Base-by-base conservation (phyloP, 2,797 vertebrate species). In the Takifugu ocellatus region DNA sequence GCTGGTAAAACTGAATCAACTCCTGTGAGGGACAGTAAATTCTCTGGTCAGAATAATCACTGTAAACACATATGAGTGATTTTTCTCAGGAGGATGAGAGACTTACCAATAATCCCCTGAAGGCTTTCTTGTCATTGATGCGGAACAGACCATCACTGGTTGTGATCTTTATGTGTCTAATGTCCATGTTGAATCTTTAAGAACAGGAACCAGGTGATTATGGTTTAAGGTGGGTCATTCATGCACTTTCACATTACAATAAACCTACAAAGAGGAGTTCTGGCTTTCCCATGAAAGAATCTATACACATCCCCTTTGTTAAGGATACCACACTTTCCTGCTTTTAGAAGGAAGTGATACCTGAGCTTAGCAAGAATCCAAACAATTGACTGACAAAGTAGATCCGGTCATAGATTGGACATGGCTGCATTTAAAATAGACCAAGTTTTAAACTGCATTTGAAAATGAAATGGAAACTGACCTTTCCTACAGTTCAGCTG, bases 51-150 rank as follows among this genome's bases (percentile, higher is more conserved):
- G 5, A 49, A 9, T 17, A 17, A 44, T 44, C 11, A 39, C 36
- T 3, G 12, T 39, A 3, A 39, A 39, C 12, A 39, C 36, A 14
- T 39, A 3, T 14, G 12, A 39, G 14, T 1, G 4, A 1, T 1
- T 6, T 16, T 43, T 54, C 1, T 2, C 33, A 27, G 15, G 8
- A n/a, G 43, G 7, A 5, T 16, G 10, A 25, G 17, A 16, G 9
- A 83, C 93, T 85, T 83, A 98, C 95, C 3, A 79, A 62, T 53
- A 97, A 84, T 29, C 94, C 91, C 56, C 92, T 94, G 85, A 98
- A 98, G 0, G 92, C 94, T 79, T 95, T 97, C 83, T 93, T 96
- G 2, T 98, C 95, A 0, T 95, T 97, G 83, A 98, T 92, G 21
- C 94, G 92, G 72, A 89, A 98, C 5, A 97, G 85, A 5, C 94